Percentiles rank a stretch among this genome's conserved stretches.
These are phyloP conservation scores for Euclidia mi DNA, from an alignment of 2,888 invertebrate species.

Conservation along the genomic window DNA sequence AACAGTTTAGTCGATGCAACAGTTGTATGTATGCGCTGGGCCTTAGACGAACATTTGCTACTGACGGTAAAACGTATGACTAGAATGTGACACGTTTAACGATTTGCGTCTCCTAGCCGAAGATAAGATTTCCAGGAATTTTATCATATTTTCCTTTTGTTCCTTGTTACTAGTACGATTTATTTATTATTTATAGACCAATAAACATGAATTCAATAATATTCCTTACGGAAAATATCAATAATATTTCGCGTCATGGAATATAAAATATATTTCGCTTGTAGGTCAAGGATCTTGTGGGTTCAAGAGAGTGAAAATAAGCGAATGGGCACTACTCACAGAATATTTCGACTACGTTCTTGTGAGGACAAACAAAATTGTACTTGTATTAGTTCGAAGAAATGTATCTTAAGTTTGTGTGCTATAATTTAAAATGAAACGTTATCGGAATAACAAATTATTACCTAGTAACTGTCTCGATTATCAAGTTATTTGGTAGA, in stretches of 20 bases:
- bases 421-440: no score
- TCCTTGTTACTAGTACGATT: constrained; percentile 8
- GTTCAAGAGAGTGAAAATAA: constrained; percentile 48
- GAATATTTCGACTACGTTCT: constrained; percentile 30
- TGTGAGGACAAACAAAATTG: constrained; percentile 31
- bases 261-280: constrained; percentile 47
- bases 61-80: not conserved
- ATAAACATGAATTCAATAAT: constrained; percentile 33
- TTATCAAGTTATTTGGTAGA: no score
- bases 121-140: not conserved
- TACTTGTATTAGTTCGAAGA: constrained; percentile 15
- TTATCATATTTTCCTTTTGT: constrained; percentile 6
- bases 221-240: constrained; percentile 41
- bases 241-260: constrained; percentile 43
- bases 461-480: no score
- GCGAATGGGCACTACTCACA: constrained; percentile 36
- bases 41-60: not conserved
- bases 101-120: not conserved
- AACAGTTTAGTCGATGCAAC: no score
- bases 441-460: no score
- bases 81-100: not conserved
- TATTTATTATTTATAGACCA: constrained; percentile 15
- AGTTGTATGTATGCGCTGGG: no score
- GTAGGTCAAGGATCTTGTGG: constrained; percentile 51
- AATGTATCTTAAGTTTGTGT: no score